Percentiles rank a stretch among this genome's conserved stretches.
Conservation (phyloP, 2,888 invertebrate genomes). For the Dicyrtoma fusca region DNA sequence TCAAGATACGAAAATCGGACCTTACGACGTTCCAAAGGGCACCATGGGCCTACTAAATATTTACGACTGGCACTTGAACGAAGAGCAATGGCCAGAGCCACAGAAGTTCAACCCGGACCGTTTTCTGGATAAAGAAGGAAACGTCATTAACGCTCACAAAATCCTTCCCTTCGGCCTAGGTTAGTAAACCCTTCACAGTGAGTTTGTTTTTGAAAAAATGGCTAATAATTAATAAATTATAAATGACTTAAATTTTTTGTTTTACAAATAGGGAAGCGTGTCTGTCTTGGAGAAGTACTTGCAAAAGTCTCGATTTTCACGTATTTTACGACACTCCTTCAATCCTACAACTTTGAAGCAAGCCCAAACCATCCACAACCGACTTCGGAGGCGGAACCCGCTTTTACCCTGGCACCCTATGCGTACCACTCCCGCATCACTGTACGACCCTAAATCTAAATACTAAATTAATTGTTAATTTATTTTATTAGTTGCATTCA, state of each 20-base stretch:
- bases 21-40: slow-evolving; percentile 44
- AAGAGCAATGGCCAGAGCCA: slow-evolving; percentile 41
- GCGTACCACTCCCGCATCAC: background rate
- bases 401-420: background rate
- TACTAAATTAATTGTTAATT: too few species aligned
- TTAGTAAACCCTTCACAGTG: slow-evolving; percentile 2
- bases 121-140: slow-evolving; percentile 42
- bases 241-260: too few species aligned
- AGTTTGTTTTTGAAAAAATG: too few species aligned
- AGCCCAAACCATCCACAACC: slow-evolving; percentile 9
- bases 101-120: slow-evolving; percentile 43
- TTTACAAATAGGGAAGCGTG: slow-evolving; percentile 24
- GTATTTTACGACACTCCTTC: slow-evolving; percentile 20
- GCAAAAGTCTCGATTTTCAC: slow-evolving; percentile 8
- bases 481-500: too few species aligned
- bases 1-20: slow-evolving; percentile 35
- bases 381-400: background rate
- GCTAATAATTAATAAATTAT: too few species aligned
- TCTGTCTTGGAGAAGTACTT: slow-evolving; percentile 23
- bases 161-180: slow-evolving; percentile 49
- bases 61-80: slow-evolving; percentile 39
- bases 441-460: background rate
- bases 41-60: slow-evolving; percentile 41
- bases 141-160: slow-evolving; percentile 47
- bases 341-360: slow-evolving; percentile 15